Evolutionary conservation across 2,888 invertebrate species (phyloP).

Genomic region (Aphelenchoides bicaudatus): DNA sequence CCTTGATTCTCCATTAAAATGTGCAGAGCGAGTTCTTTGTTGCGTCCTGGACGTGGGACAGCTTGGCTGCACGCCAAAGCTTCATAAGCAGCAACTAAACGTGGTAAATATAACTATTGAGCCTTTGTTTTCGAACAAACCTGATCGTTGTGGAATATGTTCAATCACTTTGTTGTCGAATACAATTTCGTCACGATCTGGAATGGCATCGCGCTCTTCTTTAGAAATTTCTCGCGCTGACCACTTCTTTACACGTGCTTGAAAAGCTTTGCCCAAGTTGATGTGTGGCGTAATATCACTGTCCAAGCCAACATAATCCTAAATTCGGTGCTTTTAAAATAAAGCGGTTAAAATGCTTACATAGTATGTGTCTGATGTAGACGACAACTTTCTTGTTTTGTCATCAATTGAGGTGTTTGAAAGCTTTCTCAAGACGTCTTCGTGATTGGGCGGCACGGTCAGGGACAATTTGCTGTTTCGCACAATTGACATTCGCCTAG

Average conservation of each 20-base stretch:
- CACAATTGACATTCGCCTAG: constrained; percentile 21
- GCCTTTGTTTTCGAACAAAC: constrained; percentile 30
- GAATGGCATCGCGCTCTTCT: constrained; percentile 43
- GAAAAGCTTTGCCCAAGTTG: constrained; percentile 47
- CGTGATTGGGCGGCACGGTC: constrained; percentile 20
- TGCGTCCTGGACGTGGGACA: constrained; percentile 48
- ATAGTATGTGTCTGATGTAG: constrained; percentile 33
- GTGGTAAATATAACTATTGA: constrained; percentile 16
- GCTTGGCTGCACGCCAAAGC: constrained; percentile 53
- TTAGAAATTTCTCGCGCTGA: constrained; percentile 45
- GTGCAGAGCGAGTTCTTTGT: constrained; percentile 58
- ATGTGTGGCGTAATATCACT: too few species aligned
- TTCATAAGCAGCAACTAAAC: constrained; percentile 56
- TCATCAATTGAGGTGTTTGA: constrained; percentile 29
- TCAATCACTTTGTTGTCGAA: constrained; percentile 46
- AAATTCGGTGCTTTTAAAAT: constrained; percentile 17
- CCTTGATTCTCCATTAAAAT: constrained; percentile 58
- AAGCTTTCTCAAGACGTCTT: constrained; percentile 12
- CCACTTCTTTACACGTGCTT: constrained; percentile 58
- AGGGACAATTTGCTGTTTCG: constrained; percentile 27
- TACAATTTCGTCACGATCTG: constrained; percentile 51
- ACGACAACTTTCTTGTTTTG: constrained; percentile 31
- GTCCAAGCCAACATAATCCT: too few species aligned
- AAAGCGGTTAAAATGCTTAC: constrained; percentile 25
- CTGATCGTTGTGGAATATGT: constrained; percentile 39